Evolutionary conservation across 2,797 vertebrate species (phyloP), one percentile per base, ranked within the genome.

Genomic region (Calcarius lapponicus): DNA sequence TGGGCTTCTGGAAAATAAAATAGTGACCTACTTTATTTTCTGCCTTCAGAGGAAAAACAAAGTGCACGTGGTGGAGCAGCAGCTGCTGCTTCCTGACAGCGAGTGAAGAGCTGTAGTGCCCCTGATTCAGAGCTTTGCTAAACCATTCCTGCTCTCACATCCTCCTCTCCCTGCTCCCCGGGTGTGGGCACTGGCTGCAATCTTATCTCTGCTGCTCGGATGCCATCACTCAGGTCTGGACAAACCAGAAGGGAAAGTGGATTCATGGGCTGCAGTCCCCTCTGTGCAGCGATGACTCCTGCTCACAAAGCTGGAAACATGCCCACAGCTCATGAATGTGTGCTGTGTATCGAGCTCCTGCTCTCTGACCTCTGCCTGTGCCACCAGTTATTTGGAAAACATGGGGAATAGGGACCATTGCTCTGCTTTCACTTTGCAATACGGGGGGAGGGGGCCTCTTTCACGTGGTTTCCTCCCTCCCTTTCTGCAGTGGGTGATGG

Each of bases 11-110:
- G 83, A 80, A 96, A 95, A 96, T 80, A 95, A 80, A 92, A 89
- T 74, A 92, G 83, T 96, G 96, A 96, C 95, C 96, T 96, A 94
- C 92, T 97, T 96, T 96, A 79, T 93, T 95, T 95, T 75, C 61
- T 85, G 85, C 74, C 78, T 82, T 87, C 69, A 73, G 83, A 58
- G 84, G 89, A 94, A 93, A 92, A 89, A 14, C 85, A 81, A 87
- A 92, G 61, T 38, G 66, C 90, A 90, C 7, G 18, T 94, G 90
- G 65, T 89, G n/a, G 70, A 95, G 74, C 92, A 72, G 93, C 88
- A 89, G 90, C 90, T 88, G 92, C 67, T 85, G 61, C 50, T 93
- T 57, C 38, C 94, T 71, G 76, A 72, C 51, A 48, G 73, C 0
- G 0, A 89, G 78, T 14, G 28, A 51, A 58, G 71, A 85, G 71